phyloP scores from a whole-genome alignment of 2,888 invertebrate species.

The Hyles lineata region DNA sequence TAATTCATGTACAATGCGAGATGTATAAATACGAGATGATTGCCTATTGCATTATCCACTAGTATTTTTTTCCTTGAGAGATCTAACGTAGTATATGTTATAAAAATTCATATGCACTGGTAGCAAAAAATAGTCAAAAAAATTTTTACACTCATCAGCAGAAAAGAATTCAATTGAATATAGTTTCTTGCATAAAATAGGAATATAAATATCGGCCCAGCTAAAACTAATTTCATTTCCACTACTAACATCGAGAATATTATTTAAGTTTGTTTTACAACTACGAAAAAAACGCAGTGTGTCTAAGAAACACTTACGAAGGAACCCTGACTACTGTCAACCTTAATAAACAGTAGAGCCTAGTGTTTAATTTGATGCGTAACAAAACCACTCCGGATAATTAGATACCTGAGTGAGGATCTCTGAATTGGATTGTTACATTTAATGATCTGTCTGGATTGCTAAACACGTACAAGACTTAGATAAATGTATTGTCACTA shows the following conservation, averaged over 20 bases:
- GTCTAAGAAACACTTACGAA: background rate
- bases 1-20: too few relatives aligned
- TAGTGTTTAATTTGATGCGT: conserved; percentile 3
- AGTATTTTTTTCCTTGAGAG: too few relatives aligned
- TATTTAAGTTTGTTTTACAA: background rate
- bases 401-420: conserved; percentile 4
- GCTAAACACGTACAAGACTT: background rate
- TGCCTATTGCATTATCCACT: too few relatives aligned
- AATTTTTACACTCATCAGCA: too few relatives aligned
- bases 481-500: background rate
- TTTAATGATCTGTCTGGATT: conserved; percentile 3
- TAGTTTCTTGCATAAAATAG: too few relatives aligned
- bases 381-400: conserved; percentile 7
- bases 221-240: background rate
- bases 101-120: too few relatives aligned
- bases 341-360: conserved; percentile 10
- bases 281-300: background rate
- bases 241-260: background rate
- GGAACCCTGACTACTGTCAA: background rate
- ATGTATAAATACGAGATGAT: too few relatives aligned
- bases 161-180: too few relatives aligned
- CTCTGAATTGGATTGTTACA: background rate
- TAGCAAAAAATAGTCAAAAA: too few relatives aligned
- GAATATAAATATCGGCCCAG: too few relatives aligned
- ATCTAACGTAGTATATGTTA: too few relatives aligned